Evolutionary conservation across 2,888 invertebrate genomes (phyloP).

Genomic region (Nephrotoma appendiculata): DNA sequence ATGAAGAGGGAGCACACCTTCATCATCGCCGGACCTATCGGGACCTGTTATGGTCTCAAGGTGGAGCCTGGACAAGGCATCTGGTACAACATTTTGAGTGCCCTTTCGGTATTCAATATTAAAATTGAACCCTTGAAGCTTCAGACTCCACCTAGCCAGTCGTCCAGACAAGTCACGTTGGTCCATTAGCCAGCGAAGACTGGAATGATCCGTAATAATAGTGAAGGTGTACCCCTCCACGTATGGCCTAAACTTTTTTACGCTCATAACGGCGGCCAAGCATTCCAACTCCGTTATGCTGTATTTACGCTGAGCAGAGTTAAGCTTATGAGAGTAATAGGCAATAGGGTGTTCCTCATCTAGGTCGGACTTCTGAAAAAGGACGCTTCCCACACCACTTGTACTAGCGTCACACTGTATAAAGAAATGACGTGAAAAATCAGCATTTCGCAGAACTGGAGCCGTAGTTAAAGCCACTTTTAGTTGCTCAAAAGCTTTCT

Average conservation of each 20-base stretch:
- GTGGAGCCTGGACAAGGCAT: neutral
- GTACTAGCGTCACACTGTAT: neutral
- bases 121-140: neutral
- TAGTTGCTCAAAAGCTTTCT: conserved; percentile 2
- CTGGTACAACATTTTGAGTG: neutral
- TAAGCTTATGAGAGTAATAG: neutral
- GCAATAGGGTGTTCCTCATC: neutral
- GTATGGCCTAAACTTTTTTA: neutral
- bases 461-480: neutral
- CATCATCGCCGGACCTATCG: neutral
- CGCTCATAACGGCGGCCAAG: neutral
- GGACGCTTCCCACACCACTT: neutral
- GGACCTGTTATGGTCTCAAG: neutral
- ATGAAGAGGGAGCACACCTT: neutral
- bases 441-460: neutral
- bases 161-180: neutral
- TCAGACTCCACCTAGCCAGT: too few species aligned
- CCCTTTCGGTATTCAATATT: neutral
- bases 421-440: neutral
- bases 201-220: neutral
- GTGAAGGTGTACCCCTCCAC: neutral
- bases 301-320: neutral
- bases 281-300: neutral
- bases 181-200: neutral
- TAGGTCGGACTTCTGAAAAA: neutral